Evolutionary conservation across 30 jellyfish, hydroid and myxozoan genomes (phyloP).

Genomic region (Hydractinia echinata): DNA sequence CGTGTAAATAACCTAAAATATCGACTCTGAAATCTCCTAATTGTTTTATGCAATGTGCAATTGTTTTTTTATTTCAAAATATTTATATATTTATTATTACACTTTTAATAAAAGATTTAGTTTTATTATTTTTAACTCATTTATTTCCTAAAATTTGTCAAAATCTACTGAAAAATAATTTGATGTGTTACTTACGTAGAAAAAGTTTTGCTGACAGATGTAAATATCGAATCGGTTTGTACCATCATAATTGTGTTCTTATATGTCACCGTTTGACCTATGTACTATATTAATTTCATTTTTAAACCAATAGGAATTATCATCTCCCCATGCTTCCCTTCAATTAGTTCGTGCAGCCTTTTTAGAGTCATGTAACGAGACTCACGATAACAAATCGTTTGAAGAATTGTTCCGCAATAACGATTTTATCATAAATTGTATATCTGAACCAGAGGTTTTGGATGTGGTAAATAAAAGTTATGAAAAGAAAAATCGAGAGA

Average conservation of each 20-base stretch:
- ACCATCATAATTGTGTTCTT: too few relatives aligned
- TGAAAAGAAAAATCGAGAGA: neutral
- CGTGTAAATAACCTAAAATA: too few relatives aligned
- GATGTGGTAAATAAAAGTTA: conserved; percentile 11
- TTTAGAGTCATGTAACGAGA: too few relatives aligned
- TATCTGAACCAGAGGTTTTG: conserved; percentile 23
- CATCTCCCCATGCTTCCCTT: too few relatives aligned
- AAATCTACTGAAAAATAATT: too few relatives aligned
- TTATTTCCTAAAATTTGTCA: neutral
- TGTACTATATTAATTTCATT: neutral
- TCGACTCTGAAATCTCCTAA: too few relatives aligned
- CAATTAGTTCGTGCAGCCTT: too few relatives aligned
- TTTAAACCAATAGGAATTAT: too few relatives aligned
- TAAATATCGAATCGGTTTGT: too few relatives aligned
- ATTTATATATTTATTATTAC: neutral
- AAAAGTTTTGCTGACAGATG: neutral
- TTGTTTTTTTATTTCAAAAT: neutral
- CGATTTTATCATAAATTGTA: conserved; percentile 25
- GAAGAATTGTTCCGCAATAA: neutral
- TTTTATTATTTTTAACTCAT: neutral
- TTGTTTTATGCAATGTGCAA: too few relatives aligned
- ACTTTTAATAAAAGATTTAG: neutral
- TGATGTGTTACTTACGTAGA: neutral
- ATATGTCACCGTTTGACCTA: too few relatives aligned
- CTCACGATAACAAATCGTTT: too few relatives aligned